Percentiles rank a stretch among this genome's conserved stretches.
These are phyloP conservation scores for Paramisgurnus dabryanus DNA, from an alignment of 2,113 vertebrate species.

Conservation along the genomic window DNA sequence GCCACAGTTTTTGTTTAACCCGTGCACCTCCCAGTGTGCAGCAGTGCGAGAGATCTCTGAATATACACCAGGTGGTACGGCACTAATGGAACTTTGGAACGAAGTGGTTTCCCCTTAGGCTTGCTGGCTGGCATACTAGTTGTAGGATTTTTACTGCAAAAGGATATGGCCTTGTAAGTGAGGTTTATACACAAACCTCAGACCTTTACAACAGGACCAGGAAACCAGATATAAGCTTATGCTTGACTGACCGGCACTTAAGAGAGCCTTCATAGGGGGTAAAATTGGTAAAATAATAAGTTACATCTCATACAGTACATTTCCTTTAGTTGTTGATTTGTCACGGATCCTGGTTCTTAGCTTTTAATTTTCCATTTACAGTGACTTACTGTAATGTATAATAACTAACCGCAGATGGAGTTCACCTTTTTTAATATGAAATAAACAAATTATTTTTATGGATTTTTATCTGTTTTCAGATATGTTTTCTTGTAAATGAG, in stretches of 20 bases:
- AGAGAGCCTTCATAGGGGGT: background rate
- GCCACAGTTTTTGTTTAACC: background rate
- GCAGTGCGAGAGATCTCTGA: background rate
- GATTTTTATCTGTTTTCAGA: too few species aligned
- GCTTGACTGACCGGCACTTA: slow-evolving; percentile 7
- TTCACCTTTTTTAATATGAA: too few species aligned
- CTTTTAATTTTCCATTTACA: background rate
- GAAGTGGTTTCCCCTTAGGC: background rate
- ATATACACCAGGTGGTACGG: background rate
- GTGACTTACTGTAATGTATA: background rate
- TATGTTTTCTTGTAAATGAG: too few species aligned
- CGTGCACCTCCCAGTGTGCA: background rate
- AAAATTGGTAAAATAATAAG: slow-evolving; percentile 34
- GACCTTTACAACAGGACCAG: slow-evolving; percentile 6
- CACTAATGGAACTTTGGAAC: background rate
- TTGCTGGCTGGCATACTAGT: slow-evolving; percentile 30
- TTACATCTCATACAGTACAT: background rate
- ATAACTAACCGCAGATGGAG: too few species aligned
- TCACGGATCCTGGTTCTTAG: background rate
- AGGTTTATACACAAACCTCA: slow-evolving; percentile 34
- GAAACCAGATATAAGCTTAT: slow-evolving; percentile 32
- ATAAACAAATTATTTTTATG: too few species aligned
- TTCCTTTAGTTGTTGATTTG: background rate
- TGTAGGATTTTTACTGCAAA: slow-evolving; percentile 21
- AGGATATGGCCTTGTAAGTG: slow-evolving; percentile 26